Base-by-base conservation (phyloP, 2,113 vertebrate species). In the Mirza zaza region DNA sequence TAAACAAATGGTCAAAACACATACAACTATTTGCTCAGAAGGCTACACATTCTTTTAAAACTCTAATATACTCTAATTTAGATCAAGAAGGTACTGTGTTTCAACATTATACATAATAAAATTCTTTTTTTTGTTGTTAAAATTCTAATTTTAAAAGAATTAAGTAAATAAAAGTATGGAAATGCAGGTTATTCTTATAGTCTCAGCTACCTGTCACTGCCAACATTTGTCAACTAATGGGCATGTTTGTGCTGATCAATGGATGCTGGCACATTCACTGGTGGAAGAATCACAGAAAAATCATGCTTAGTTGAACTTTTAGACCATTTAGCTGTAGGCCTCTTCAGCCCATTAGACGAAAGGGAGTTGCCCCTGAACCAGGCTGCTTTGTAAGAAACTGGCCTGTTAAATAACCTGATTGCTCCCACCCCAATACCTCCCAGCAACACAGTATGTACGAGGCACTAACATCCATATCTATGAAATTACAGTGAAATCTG, bases 81-180 rank as follows among this genome's bases (percentile, higher is more conserved):
- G 18, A 23, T 83, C 34, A 97, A 80, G 65, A 93, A 93, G 5
- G 61, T 13, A 93, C 18, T 34, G 12, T 36, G 75, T 65, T 87
- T 87, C 76, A 96, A 82, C 27, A 79, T 67, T 75, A 59, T 11
- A 76, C 11, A 91, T 1, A 87, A 52, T 52, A 91, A 79, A 9
- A 81, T 63, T 63, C 11, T 63, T 63, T 63, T 63, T 63, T 61
- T 61, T 63, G 29, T 63, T 45, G 27, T 17, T 76, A 91, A 73
- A 12, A 87, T 65, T 94, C 59, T 65, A 70, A 84, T 80, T 95
- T 80, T 23, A 88, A 77, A 92, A 85, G 57, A 70, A 90, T 70
- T 21, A 92, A 81, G 79, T 48, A 77, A 65, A 90, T 57, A 77
- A 88, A 88, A 91, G 39, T 61, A 85, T 34, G 29, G n/a, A 84